These are phyloP conservation scores for Nettapus auritus DNA, from an alignment of 2,113 vertebrate species.

Conservation along the genomic window DNA sequence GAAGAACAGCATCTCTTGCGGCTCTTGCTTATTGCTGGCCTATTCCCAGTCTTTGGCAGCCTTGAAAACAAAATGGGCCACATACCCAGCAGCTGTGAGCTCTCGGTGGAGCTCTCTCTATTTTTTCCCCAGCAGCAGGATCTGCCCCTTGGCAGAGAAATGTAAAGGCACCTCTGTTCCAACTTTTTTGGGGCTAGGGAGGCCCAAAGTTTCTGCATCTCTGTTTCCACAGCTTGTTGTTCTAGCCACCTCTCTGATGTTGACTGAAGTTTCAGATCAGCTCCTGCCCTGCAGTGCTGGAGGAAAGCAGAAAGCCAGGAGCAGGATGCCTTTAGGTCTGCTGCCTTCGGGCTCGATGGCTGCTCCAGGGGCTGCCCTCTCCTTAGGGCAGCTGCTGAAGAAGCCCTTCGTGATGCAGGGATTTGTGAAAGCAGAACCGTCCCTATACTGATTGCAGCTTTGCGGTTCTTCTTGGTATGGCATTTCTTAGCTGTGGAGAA, in stretches of 20 bases:
- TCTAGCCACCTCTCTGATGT: not conserved
- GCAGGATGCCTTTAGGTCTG: not conserved
- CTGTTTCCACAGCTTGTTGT: not conserved
- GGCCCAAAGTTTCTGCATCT: not conserved
- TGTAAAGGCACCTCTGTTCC: not conserved
- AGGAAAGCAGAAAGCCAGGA: constrained; percentile 5
- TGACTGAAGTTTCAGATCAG: not conserved
- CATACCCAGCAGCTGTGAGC: not conserved
- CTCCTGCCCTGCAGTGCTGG: not conserved
- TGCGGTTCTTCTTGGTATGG: not conserved
- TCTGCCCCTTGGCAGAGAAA: not conserved
- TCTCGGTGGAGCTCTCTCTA: not conserved
- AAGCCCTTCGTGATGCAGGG: not conserved
- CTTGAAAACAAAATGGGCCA: not conserved
- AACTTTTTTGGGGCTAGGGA: not conserved
- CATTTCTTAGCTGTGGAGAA: not conserved
- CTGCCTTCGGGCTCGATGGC: not conserved
- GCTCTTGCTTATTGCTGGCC: not conserved
- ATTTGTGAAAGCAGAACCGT: not conserved
- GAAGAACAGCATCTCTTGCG: not conserved
- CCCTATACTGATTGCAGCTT: not conserved
- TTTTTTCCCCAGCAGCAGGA: not conserved
- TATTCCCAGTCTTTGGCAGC: not conserved
- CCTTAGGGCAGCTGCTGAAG: not conserved
- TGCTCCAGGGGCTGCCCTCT: not conserved